Evolutionary conservation across 2,113 vertebrate genomes (phyloP).

Genomic region (Myocastor coypus): DNA sequence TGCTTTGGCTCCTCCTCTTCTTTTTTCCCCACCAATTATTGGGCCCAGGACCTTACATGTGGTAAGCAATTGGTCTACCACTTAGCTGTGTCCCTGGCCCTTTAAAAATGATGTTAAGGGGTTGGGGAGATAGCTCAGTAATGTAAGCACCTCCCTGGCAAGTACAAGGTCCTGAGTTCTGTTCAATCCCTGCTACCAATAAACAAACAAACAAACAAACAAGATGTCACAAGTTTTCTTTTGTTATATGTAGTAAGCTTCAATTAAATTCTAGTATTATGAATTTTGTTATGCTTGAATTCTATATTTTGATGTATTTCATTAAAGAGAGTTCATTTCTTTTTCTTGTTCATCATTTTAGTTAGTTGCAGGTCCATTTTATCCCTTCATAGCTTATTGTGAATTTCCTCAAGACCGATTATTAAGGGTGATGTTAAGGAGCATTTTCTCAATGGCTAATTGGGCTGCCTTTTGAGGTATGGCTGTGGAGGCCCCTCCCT

Average conservation of each 20-base stretch:
- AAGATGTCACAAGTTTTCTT: background rate
- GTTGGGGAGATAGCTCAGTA: no score
- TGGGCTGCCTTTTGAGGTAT: background rate
- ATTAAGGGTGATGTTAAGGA: background rate
- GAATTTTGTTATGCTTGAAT: background rate
- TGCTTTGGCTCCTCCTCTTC: background rate
- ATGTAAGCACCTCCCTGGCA: no score
- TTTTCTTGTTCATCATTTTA: background rate
- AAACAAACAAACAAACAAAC: no score
- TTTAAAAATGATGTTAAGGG: background rate
- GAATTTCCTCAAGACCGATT: background rate
- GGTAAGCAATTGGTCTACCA: background rate
- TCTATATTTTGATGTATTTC: constrained; percentile 7
- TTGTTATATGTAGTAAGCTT: constrained; percentile 3
- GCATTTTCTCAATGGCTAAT: background rate
- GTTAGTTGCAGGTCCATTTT: background rate
- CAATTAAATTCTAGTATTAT: background rate
- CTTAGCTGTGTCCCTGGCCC: background rate
- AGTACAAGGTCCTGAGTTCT: no score
- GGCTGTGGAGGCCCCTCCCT: background rate
- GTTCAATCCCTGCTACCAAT: no score
- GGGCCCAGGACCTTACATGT: background rate
- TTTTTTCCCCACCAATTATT: background rate
- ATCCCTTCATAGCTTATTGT: background rate
- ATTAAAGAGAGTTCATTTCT: background rate